These are phyloP conservation scores for Vulpes ferrilata DNA, from an alignment of 2,113 vertebrate species.

Conservation along the genomic window DNA sequence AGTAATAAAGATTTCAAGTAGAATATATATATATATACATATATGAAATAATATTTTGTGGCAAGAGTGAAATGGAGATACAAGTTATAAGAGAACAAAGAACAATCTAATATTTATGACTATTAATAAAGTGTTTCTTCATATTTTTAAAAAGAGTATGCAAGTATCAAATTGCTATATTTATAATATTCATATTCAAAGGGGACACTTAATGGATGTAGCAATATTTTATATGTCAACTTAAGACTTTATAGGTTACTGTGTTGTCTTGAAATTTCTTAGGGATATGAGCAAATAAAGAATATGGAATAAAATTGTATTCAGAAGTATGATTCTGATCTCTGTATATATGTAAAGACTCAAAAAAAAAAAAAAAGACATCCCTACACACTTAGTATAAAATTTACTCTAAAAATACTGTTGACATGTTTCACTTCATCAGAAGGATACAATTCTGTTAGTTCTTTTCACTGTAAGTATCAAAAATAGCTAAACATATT, in stretches of 20 bases:
- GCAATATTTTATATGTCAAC: not conserved
- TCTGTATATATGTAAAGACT: not conserved
- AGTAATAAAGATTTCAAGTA: not conserved
- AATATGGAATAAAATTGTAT: not conserved
- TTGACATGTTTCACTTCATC: not conserved
- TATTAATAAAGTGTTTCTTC: not conserved
- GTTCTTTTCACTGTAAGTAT: not conserved
- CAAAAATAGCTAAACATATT: not conserved
- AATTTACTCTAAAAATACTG: not conserved
- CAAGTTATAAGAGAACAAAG: not conserved
- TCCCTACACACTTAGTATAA: not conserved
- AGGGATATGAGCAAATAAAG: constrained; percentile 22
- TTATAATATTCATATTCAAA: not conserved
- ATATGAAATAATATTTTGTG: not conserved
- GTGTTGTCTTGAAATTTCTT: not conserved
- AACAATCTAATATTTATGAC: not conserved
- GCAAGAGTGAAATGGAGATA: not conserved
- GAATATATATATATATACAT: not conserved
- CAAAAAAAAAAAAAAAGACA: no score
- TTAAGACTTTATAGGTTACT: constrained; percentile 19
- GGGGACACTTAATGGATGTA: not conserved
- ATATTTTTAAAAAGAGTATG: constrained; percentile 27
- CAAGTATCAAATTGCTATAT: not conserved
- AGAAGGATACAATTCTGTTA: not conserved
- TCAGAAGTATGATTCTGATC: not conserved